These are phyloP conservation scores for Andrena minutula DNA, from an alignment of 2,888 invertebrate genomes.

Conservation along the genomic window DNA sequence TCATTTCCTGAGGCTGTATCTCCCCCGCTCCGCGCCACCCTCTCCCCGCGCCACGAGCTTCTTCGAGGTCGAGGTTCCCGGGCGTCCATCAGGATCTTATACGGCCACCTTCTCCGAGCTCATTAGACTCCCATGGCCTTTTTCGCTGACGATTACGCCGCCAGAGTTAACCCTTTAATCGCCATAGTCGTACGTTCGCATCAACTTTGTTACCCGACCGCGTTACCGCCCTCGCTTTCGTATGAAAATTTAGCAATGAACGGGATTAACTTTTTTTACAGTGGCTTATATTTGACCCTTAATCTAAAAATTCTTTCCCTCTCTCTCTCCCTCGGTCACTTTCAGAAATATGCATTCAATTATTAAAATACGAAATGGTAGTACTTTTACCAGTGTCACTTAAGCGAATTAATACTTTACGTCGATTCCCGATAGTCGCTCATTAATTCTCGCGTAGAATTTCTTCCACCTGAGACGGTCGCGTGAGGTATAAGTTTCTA, in stretches of 20 bases:
- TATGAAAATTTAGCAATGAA: slow-evolving; percentile 31
- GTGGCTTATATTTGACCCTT: slow-evolving; percentile 10
- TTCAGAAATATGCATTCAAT: slow-evolving; percentile 46
- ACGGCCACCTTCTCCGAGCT: slow-evolving; percentile 56
- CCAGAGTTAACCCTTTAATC: slow-evolving; percentile 57
- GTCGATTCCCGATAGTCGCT: background rate
- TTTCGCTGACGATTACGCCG: slow-evolving; percentile 41
- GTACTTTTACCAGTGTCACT: too few relatives aligned
- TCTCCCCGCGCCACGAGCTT: slow-evolving; percentile 13
- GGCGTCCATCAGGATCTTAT: slow-evolving; percentile 64
- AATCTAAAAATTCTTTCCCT: background rate
- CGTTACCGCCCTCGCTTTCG: background rate
- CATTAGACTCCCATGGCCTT: slow-evolving; percentile 57
- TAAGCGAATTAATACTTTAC: too few relatives aligned
- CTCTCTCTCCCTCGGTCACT: slow-evolving; percentile 37
- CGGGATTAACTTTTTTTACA: slow-evolving; percentile 23
- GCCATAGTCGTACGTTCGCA: slow-evolving; percentile 31
- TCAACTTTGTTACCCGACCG: slow-evolving; percentile 24
- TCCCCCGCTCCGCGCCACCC: slow-evolving; percentile 49
- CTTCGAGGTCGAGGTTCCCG: slow-evolving; percentile 57
- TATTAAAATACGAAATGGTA: slow-evolving; percentile 21
- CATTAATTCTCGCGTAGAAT: background rate
- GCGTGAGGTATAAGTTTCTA: background rate
- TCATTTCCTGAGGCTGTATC: slow-evolving; percentile 82
- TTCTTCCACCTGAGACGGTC: background rate